Percentiles rank a stretch among this genome's conserved stretches.
Conservation (phyloP, 92 coral and sea anemone genomes). For the Blastomussa wellsi region DNA sequence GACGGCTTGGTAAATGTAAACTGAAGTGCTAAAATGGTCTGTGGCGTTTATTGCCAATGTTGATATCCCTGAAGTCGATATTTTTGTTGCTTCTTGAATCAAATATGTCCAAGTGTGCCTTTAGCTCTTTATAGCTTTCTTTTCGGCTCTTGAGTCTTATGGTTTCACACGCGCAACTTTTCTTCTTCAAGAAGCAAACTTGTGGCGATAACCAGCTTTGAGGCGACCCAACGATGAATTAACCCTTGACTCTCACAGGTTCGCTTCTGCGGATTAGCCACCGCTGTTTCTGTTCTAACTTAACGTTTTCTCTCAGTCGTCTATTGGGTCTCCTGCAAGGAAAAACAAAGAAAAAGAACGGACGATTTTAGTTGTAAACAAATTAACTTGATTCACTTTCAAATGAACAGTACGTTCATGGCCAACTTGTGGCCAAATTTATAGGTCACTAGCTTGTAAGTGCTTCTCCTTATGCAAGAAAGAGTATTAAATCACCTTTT, state of each 20-base stretch:
- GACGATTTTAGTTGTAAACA: neutral
- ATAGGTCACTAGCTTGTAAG: neutral
- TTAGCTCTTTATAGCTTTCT: neutral
- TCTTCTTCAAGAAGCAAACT: neutral
- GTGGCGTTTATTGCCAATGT: neutral
- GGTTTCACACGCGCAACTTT: neutral
- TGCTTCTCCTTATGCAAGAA: neutral
- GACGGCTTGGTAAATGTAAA: neutral
- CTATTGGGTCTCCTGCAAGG: conserved; percentile 12
- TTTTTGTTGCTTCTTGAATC: neutral
- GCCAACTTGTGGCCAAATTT: neutral
- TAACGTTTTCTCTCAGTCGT: neutral
- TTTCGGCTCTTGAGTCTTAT: neutral
- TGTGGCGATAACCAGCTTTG: no score
- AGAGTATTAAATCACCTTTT: no score
- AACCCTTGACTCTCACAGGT: neutral
- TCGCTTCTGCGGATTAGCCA: neutral
- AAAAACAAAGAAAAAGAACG: neutral
- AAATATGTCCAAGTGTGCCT: neutral
- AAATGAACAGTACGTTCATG: neutral
- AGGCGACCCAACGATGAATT: no score
- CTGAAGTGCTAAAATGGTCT: neutral
- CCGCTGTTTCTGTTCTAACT: neutral
- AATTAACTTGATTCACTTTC: neutral
- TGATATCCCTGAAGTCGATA: neutral